Evolutionary conservation across 2,113 vertebrate species (phyloP), one percentile per base, ranked within the genome.

Genomic region (Empidonax alnorum): DNA sequence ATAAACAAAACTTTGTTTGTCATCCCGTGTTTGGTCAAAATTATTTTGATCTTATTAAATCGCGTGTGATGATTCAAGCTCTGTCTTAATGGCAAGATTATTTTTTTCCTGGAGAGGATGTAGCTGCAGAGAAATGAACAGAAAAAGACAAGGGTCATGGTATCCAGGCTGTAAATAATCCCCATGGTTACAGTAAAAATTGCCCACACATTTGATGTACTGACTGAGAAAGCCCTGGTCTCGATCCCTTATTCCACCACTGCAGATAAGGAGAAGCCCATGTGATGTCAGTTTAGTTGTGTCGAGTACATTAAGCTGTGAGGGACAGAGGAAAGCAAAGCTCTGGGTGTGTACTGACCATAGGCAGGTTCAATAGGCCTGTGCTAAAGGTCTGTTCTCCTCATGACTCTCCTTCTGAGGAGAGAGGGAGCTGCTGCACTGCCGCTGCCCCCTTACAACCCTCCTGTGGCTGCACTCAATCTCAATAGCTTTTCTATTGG

Each of bases 1-100:
- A 92, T 96, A 96, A 90, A 97, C 82, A 81, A 90, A 94, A 96
- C 95, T 98, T 97, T 79, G 68, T 94, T 90, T 94, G 62, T 97
- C 52, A 71, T 68, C 47, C 7, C 0, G 0, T 59, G 68, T 91
- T 97, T 6, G 7, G 87, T 95, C 94, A 77, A 81, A 73, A 91
- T 93, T 79, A 52, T 96, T 97, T 94, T 87, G 87, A 97, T 93
- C 42, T 47, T 87, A 93, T 89, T 90, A 95, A 96, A 94, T 73
- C 15, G 12, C 8, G 14, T 2, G 0, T 22, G 30, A 56, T 65
- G 41, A 82, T 77, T 82, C 56, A 84, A 91, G 25, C 61, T 92
- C 84, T 41, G 22, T 41, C 33, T 96, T 78, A 90, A 91, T 67
- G 62, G 81, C 18, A 74, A 81, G 72, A 72, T 91, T 82, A 2